A percentile compares a stretch with the other conserved stretches of the same genome.
Evolutionary conservation across 2,797 vertebrate genomes (phyloP).

Genomic region (Hypotaenidia okinawae): DNA sequence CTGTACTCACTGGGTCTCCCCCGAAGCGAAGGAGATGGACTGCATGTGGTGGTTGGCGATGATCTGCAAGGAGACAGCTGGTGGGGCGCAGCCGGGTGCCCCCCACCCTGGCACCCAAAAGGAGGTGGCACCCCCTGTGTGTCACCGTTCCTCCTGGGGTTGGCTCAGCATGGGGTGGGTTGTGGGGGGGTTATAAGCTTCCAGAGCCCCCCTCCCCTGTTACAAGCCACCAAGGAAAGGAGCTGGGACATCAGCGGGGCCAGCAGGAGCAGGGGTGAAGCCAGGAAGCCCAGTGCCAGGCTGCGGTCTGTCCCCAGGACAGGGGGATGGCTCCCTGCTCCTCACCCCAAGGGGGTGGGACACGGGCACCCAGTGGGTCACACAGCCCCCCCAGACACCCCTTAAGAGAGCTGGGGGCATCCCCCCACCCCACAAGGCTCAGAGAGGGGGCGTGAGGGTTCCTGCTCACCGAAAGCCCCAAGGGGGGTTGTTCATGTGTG

Average conservation of each 20-base stretch:
- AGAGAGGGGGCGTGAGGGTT: accelerated
- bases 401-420: neutral
- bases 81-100: neutral
- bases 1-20: conserved; percentile 94
- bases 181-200: neutral
- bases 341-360: neutral
- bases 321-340: neutral
- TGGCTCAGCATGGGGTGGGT: neutral
- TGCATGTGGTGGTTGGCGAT: conserved; percentile 99
- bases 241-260: neutral
- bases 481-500: no score
- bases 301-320: neutral
- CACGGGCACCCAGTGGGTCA: neutral
- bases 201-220: neutral
- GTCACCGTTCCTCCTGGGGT: accelerated
- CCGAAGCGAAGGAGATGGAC: conserved; percentile 99
- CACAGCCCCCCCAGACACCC: neutral
- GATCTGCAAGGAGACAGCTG: conserved; percentile 82
- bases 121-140: neutral
- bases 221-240: neutral
- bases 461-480: neutral
- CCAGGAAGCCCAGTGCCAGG: no score
- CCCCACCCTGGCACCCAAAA: accelerated
- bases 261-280: neutral
- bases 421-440: neutral